A percentile compares a stretch with the other conserved stretches of the same genome.
phyloP scores from a whole-genome alignment of 64 coral and sea anemone species.

The Dendronephthya gigantea region DNA sequence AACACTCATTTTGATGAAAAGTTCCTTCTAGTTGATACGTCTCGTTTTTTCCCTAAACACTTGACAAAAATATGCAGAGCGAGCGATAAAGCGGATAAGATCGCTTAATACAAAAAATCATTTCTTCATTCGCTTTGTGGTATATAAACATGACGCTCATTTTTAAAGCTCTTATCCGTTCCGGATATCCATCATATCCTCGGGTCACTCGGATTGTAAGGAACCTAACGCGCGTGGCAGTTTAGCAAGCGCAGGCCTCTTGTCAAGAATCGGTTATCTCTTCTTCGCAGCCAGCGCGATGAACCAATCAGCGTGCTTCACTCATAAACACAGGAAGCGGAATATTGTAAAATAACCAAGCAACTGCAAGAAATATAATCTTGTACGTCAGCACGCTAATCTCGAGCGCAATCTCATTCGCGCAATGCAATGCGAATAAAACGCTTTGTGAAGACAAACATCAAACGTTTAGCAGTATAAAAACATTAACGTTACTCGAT shows the following conservation, averaged over 20 bases:
- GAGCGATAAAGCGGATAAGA: not conserved
- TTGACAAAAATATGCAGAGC: not conserved
- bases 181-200: not conserved
- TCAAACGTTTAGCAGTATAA: not conserved
- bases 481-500: not conserved
- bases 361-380: slow-evolving; percentile 9
- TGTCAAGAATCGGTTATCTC: slow-evolving; percentile 14
- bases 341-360: not conserved
- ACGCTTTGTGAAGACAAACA: not conserved
- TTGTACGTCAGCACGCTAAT: slow-evolving; percentile 15
- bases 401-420: not conserved
- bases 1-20: not conserved
- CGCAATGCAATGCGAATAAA: not conserved
- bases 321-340: not conserved
- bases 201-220: not conserved
- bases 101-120: not conserved
- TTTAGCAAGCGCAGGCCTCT: not conserved
- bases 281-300: not conserved
- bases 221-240: not conserved
- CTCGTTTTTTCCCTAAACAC: not conserved
- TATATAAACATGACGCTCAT: not conserved
- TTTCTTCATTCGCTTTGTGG: not conserved
- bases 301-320: not conserved
- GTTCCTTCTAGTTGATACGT: not conserved
- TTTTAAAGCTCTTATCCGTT: not conserved